A percentile compares a stretch with the other conserved stretches of the same genome.
Evolutionary conservation across 2,113 vertebrate species (phyloP).

Genomic region (Nothobranchius kuhntae): DNA sequence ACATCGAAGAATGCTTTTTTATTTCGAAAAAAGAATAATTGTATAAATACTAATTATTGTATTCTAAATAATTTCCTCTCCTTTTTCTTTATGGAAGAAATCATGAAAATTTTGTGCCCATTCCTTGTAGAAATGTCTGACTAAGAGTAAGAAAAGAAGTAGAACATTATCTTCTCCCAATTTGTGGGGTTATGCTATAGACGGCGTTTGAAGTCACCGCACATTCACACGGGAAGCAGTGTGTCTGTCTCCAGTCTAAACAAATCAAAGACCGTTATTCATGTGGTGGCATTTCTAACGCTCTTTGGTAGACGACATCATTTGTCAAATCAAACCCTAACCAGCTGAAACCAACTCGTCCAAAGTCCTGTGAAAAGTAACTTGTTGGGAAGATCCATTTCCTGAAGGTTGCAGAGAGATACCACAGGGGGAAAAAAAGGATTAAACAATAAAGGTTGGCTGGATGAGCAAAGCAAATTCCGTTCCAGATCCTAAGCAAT

Average conservation of each 20-base stretch:
- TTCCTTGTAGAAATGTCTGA: not conserved
- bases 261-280: conserved; percentile 24
- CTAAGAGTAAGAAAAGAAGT: not conserved
- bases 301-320: conserved; percentile 13
- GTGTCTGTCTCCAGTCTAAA: conserved; percentile 29
- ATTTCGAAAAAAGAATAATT: too few species aligned
- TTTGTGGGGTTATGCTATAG: not conserved
- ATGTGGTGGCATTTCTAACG: conserved; percentile 17
- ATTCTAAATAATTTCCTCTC: not conserved
- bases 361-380: conserved; percentile 5
- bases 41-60: too few species aligned
- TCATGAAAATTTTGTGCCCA: too few species aligned
- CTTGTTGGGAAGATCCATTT: conserved; percentile 15
- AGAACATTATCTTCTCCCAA: not conserved
- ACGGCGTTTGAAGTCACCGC: conserved; percentile 14
- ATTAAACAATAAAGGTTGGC: conserved; percentile 26
- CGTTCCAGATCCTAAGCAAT: not conserved
- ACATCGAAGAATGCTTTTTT: too few species aligned
- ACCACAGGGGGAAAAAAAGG: conserved; percentile 28
- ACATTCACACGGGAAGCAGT: conserved; percentile 22
- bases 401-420: conserved; percentile 29
- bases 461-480: conserved; percentile 14
- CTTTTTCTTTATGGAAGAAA: not conserved
- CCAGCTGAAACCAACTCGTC: conserved; percentile 15
- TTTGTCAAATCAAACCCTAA: conserved; percentile 18